These are phyloP conservation scores for Eurytoma adleriae DNA, from an alignment of 2,888 invertebrate genomes.

Conservation along the genomic window DNA sequence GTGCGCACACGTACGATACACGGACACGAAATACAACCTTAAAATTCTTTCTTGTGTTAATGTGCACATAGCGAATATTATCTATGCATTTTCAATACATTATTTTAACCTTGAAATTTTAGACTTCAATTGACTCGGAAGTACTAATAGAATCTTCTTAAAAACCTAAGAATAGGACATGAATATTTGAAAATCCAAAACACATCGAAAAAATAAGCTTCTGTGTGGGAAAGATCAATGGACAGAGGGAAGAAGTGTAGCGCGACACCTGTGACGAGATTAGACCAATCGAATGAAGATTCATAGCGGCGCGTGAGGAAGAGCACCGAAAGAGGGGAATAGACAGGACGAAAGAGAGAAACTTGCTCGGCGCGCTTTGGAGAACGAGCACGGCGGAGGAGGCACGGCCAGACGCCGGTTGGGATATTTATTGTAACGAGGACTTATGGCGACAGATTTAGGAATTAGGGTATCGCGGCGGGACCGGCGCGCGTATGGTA, in stretches of 20 bases:
- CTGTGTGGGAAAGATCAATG: conserved; percentile 24
- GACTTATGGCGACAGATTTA: conserved; percentile 77
- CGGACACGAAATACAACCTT: too few species aligned
- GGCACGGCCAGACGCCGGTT: conserved; percentile 63
- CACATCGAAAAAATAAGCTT: not conserved
- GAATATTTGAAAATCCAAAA: too few species aligned
- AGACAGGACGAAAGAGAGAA: conserved; percentile 41
- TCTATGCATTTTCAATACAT: too few species aligned
- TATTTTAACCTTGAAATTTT: too few species aligned
- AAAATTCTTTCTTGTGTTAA: too few species aligned
- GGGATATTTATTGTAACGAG: conserved; percentile 76
- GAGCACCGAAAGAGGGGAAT: conserved; percentile 43
- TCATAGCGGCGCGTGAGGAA: conserved; percentile 56
- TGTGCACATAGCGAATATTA: too few species aligned
- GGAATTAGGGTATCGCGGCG: conserved; percentile 76
- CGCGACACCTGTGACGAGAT: conserved; percentile 52
- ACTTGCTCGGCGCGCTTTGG: conserved; percentile 19
- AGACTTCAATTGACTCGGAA: too few species aligned
- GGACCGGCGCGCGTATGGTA: conserved; percentile 14
- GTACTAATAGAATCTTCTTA: too few species aligned
- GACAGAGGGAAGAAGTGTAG: conserved; percentile 26
- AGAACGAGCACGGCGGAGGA: conserved; percentile 12
- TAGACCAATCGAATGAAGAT: conserved; percentile 55
- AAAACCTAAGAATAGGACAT: too few species aligned
- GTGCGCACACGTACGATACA: too few species aligned